Conservation (phyloP, 2,797 vertebrate genomes). For the Lepilemur septentrionalis region DNA sequence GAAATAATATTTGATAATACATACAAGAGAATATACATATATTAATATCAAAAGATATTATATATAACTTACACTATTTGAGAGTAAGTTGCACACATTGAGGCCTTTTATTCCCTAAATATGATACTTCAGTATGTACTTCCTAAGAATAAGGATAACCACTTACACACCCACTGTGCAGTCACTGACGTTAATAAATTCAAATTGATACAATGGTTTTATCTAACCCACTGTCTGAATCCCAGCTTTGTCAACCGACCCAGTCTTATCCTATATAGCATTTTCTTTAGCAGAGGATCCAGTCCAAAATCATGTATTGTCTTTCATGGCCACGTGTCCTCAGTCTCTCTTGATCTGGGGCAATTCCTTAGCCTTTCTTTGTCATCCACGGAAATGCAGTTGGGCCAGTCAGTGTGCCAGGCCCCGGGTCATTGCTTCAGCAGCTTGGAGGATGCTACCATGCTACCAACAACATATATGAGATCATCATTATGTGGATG, state of each 20-base stretch:
- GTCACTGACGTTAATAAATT: background rate
- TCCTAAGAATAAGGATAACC: background rate
- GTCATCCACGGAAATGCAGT: background rate
- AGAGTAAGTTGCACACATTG: background rate
- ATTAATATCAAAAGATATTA: background rate
- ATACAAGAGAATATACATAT: background rate
- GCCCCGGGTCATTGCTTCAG: background rate
- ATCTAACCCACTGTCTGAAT: background rate
- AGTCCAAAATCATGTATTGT: background rate
- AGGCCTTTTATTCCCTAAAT: background rate
- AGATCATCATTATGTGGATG: background rate
- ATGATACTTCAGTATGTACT: background rate
- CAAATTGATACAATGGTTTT: background rate
- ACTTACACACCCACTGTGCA: background rate
- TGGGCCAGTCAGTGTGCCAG: background rate
- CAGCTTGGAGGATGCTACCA: background rate
- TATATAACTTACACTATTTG: background rate
- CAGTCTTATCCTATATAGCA: background rate
- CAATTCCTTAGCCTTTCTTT: background rate
- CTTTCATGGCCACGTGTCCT: background rate
- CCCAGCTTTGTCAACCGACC: background rate
- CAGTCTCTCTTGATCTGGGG: background rate
- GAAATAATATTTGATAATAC: background rate
- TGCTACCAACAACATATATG: background rate
- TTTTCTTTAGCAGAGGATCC: background rate